Conservation (phyloP, 2,113 vertebrate genomes). For the Anolis carolinensis region DNA sequence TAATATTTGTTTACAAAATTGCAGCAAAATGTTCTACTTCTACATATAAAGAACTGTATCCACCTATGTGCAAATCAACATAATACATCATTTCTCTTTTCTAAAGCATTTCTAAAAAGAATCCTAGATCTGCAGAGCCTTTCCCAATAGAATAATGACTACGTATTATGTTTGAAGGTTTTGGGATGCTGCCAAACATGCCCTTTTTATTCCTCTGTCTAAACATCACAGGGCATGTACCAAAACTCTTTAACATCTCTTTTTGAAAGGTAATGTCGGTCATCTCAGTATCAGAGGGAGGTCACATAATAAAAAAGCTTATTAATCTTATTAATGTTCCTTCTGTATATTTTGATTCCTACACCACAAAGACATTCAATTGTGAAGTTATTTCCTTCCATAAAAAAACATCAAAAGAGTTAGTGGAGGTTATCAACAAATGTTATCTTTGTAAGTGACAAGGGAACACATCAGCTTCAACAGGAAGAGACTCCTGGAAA, state of each 20-base stretch:
- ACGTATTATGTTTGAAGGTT: background rate
- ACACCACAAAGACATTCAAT: slow-evolving; percentile 47
- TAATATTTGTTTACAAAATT: background rate
- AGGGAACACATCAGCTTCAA: slow-evolving; percentile 47
- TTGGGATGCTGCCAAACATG: background rate
- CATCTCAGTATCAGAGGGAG: slow-evolving; percentile 51
- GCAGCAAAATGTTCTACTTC: background rate
- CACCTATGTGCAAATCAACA: too few relatives aligned
- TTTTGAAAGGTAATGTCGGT: slow-evolving; percentile 40
- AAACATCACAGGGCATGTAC: background rate
- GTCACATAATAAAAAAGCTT: slow-evolving; percentile 37
- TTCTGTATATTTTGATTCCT: slow-evolving; percentile 55
- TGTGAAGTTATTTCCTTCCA: slow-evolving; percentile 60
- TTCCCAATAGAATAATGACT: background rate
- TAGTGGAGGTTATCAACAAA: slow-evolving; percentile 40
- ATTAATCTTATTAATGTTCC: slow-evolving; percentile 34
- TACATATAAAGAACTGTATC: background rate
- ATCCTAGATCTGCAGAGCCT: background rate
- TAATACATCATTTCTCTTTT: background rate
- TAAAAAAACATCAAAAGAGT: slow-evolving; percentile 63
- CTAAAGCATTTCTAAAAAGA: background rate
- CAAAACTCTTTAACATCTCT: background rate
- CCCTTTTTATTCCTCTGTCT: background rate
- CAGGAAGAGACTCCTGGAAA: slow-evolving; percentile 50
- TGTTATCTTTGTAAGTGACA: slow-evolving; percentile 36